phyloP scores from a whole-genome alignment of 2,888 invertebrate species.

The Mythimna loreyi region DNA sequence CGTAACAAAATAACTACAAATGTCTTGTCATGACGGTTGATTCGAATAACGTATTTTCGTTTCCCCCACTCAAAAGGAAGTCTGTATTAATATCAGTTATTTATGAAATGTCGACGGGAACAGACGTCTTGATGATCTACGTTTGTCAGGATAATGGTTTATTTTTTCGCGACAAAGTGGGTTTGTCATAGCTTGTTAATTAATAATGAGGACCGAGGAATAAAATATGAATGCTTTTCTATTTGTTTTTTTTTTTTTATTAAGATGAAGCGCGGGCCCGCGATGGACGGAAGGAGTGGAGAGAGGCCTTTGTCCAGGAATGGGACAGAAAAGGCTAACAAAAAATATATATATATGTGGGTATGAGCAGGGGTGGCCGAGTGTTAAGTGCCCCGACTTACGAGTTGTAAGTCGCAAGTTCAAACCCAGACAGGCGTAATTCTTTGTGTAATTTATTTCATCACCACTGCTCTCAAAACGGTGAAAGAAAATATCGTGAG shows the following conservation, averaged over 20 bases:
- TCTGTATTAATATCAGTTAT: slow-evolving; percentile 63
- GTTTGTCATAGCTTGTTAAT: slow-evolving; percentile 52
- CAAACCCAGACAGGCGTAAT: too few relatives aligned
- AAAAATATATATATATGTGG: too few relatives aligned
- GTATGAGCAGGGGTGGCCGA: too few relatives aligned
- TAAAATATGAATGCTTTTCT: neutral
- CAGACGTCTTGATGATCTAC: slow-evolving; percentile 61
- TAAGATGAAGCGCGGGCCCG: too few relatives aligned
- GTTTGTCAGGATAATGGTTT: slow-evolving; percentile 45
- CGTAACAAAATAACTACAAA: slow-evolving; percentile 63
- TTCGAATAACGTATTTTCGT: slow-evolving; percentile 61
- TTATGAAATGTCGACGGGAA: slow-evolving; percentile 59
- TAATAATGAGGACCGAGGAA: slow-evolving; percentile 29
- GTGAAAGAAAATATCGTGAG: too few relatives aligned
- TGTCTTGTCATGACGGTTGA: slow-evolving; percentile 63
- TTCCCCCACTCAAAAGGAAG: slow-evolving; percentile 54
- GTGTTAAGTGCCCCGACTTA: too few relatives aligned
- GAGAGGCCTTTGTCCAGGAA: too few relatives aligned
- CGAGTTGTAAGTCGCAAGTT: too few relatives aligned
- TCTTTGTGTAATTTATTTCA: too few relatives aligned
- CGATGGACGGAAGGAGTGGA: too few relatives aligned
- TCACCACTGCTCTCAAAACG: too few relatives aligned
- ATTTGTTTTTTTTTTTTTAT: neutral
- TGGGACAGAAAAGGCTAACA: too few relatives aligned
- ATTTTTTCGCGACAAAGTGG: slow-evolving; percentile 35